A percentile compares a stretch with the other conserved stretches of the same genome.
These are phyloP conservation scores for Cataglyphis livida DNA, from an alignment of 2,888 invertebrate species.

Conservation along the genomic window DNA sequence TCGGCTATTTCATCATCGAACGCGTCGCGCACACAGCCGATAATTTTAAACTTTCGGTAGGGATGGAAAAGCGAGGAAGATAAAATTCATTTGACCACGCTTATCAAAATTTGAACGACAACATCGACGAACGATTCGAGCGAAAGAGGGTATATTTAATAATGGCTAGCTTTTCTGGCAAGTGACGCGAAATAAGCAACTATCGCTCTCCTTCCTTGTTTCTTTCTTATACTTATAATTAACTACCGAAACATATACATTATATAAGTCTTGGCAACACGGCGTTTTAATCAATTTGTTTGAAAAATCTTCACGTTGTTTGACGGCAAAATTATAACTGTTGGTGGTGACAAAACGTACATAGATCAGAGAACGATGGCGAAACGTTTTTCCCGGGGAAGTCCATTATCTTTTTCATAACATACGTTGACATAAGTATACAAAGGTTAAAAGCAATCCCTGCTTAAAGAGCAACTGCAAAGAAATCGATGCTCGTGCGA, in stretches of 20 bases:
- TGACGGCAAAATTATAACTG: constrained; percentile 18
- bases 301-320: constrained; percentile 58
- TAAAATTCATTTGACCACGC: constrained; percentile 41
- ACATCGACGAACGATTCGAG: constrained; percentile 35
- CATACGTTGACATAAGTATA: not conserved
- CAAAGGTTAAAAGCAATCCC: constrained; percentile 7
- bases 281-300: constrained; percentile 53
- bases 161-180: constrained; percentile 35
- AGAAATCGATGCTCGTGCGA: constrained; percentile 11
- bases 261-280: constrained; percentile 65
- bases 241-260: constrained; percentile 54
- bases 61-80: constrained; percentile 4
- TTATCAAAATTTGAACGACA: constrained; percentile 59
- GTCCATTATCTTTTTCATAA: constrained; percentile 31
- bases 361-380: constrained; percentile 9
- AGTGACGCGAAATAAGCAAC: constrained; percentile 42
- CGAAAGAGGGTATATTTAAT: constrained; percentile 64
- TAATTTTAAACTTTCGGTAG: constrained; percentile 36
- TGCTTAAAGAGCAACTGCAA: constrained; percentile 22
- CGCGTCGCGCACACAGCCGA: not conserved
- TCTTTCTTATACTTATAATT: not conserved
- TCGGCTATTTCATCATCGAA: constrained; percentile 38
- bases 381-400: not conserved
- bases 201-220: not conserved
- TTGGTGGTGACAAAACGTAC: constrained; percentile 21